Percentiles rank a stretch among this genome's conserved stretches.
Conservation (phyloP, 2,888 invertebrate species). For the Harpalus rufipes region DNA sequence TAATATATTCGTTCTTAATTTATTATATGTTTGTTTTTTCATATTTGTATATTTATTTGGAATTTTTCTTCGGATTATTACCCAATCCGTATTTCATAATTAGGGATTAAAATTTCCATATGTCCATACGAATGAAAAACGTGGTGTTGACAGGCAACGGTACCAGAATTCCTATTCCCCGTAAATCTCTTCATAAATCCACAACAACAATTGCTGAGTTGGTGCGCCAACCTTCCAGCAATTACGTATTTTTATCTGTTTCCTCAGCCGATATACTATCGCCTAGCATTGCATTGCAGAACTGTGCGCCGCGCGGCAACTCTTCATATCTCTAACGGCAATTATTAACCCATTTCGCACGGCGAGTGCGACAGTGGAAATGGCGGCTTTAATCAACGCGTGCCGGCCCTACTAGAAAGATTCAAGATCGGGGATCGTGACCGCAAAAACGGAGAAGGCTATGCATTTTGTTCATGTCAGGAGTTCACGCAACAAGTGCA, state of each 20-base stretch:
- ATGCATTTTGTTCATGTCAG: conserved; percentile 53
- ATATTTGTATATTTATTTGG: background rate
- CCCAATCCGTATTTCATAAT: background rate
- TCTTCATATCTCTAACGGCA: conserved; percentile 58
- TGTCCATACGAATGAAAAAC: background rate
- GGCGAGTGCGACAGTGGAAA: conserved; percentile 47
- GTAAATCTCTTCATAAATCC: conserved; percentile 42
- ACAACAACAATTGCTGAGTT: conserved; percentile 20
- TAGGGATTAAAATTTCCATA: background rate
- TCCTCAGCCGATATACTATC: conserved; percentile 28
- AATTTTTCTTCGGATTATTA: background rate
- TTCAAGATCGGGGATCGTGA: conserved; percentile 33
- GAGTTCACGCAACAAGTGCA: conserved; percentile 33
- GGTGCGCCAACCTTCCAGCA: conserved; percentile 27
- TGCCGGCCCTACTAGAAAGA: conserved; percentile 29
- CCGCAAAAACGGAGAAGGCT: conserved; percentile 32
- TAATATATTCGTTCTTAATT: background rate
- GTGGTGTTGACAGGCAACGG: conserved; percentile 24
- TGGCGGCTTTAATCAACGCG: conserved; percentile 50
- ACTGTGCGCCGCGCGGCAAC: background rate
- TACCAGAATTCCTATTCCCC: conserved; percentile 19
- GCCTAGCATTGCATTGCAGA: background rate
- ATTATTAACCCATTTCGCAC: conserved; percentile 61
- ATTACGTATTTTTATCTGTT: conserved; percentile 46
- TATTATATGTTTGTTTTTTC: background rate